Conservation (phyloP, 37 sponge, comb jelly and placozoan species). For the Haliclona indistincta region DNA sequence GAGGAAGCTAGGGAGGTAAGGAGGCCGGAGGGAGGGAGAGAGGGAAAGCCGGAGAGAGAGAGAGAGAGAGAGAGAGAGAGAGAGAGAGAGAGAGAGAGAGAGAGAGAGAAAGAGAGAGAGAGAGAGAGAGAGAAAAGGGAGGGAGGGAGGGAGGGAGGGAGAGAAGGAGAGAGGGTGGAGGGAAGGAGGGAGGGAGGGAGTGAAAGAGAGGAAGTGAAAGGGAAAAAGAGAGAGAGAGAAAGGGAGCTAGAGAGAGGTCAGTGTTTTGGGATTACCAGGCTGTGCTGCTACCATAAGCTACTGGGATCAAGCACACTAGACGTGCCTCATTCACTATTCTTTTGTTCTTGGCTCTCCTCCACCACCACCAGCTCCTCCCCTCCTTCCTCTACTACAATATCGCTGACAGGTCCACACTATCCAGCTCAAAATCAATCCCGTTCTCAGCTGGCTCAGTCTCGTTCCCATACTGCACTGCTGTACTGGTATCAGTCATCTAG, state of each 20-base stretch:
- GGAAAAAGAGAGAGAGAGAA: neutral
- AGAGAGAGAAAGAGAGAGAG: neutral
- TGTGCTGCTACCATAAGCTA: no score
- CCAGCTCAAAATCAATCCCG: neutral
- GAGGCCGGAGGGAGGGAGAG: neutral
- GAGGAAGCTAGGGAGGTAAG: no score
- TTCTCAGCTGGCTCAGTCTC: neutral
- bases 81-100: neutral
- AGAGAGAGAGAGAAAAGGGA: neutral
- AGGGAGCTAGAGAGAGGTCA: neutral
- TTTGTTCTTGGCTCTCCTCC: neutral
- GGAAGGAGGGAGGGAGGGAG: neutral
- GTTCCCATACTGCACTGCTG: neutral
- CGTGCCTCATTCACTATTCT: no score
- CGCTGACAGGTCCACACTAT: neutral
- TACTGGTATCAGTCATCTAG: no score
- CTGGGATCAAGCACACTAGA: no score
- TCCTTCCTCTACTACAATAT: neutral
- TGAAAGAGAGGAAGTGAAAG: neutral
- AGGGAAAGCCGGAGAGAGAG: neutral
- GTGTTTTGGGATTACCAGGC: neutral
- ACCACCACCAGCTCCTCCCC: neutral
- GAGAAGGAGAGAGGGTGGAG: neutral
- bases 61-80: no score
- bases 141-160: no score